Percentiles rank a stretch among this genome's conserved stretches.
phyloP scores from a whole-genome alignment of 2,113 vertebrate genomes.

The Indri indri region DNA sequence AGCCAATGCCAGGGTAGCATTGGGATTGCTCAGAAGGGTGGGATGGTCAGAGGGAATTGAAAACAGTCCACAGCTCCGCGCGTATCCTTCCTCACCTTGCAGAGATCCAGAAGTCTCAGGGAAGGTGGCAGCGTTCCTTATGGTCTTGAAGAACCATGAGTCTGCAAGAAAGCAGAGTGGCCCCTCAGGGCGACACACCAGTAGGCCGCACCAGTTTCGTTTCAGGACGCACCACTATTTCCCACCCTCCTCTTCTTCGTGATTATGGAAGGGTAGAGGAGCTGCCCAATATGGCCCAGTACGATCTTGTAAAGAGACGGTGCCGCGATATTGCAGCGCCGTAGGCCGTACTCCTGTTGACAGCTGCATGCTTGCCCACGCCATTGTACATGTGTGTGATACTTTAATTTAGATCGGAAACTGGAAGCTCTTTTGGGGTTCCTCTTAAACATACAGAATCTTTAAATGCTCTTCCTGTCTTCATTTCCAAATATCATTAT shows the following conservation, averaged over 20 bases:
- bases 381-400: background rate
- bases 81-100: background rate
- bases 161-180: background rate
- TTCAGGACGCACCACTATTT: background rate
- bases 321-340: background rate
- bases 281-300: background rate
- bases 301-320: background rate
- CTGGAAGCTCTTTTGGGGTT: background rate
- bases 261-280: background rate
- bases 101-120: background rate
- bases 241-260: background rate
- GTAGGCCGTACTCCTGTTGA: background rate
- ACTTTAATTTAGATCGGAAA: background rate
- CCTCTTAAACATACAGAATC: background rate
- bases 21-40: background rate
- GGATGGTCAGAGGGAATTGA: background rate
- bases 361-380: background rate
- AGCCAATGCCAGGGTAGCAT: background rate
- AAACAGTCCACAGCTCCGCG: background rate
- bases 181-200: background rate
- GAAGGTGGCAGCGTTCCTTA: background rate
- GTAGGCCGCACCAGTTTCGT: background rate
- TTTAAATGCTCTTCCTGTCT: background rate
- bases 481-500: background rate
- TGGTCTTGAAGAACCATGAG: background rate